These are phyloP conservation scores for Furcula furcula DNA, from an alignment of 2,888 invertebrate genomes.

Conservation along the genomic window DNA sequence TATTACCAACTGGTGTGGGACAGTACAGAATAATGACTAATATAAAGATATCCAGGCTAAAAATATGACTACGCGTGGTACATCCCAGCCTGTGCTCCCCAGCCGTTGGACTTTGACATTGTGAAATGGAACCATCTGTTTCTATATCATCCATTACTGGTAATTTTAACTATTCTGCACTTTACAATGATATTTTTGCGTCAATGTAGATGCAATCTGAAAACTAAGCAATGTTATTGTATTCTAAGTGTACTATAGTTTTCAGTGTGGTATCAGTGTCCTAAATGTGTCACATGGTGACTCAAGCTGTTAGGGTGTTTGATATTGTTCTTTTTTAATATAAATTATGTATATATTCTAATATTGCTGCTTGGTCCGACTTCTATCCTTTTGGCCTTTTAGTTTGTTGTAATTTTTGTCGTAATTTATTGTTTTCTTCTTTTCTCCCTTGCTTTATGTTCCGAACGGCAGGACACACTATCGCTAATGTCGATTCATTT, in stretches of 20 bases:
- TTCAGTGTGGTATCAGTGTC: conserved; percentile 31
- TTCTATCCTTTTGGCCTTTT: too few relatives aligned
- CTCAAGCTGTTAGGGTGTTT: conserved; percentile 48
- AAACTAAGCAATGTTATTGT: neutral
- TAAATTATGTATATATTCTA: too few relatives aligned
- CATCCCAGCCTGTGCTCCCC: conserved; percentile 44
- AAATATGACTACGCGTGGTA: conserved; percentile 64
- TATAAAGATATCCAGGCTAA: conserved; percentile 53
- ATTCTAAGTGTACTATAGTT: neutral
- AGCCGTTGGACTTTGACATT: conserved; percentile 34
- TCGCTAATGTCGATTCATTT: too few relatives aligned
- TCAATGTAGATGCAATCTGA: neutral
- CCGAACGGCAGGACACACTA: too few relatives aligned
- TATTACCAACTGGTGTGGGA: conserved; percentile 26
- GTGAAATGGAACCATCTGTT: conserved; percentile 4
- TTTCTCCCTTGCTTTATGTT: too few relatives aligned
- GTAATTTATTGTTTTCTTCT: too few relatives aligned
- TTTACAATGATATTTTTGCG: neutral
- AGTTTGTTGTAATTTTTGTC: too few relatives aligned
- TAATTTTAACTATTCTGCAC: neutral
- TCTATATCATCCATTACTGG: conserved; percentile 9
- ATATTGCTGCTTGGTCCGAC: too few relatives aligned
- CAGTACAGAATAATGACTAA: conserved; percentile 51
- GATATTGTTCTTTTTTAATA: too few relatives aligned
- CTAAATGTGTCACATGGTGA: conserved; percentile 68